Base-by-base conservation (phyloP, 2,888 invertebrate species). In the Cheilosia pagana region DNA sequence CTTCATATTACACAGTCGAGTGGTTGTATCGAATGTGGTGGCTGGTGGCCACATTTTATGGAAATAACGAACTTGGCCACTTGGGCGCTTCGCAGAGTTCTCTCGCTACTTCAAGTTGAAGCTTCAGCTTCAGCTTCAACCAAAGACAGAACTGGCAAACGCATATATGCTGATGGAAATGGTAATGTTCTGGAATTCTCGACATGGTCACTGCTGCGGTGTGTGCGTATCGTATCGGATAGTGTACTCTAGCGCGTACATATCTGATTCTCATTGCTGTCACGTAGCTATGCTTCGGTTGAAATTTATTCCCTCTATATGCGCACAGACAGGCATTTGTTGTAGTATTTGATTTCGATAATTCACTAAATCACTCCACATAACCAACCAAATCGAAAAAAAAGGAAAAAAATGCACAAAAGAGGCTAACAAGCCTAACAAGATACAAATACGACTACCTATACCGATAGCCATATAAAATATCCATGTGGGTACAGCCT, bases 1-100 rank as follows among this genome's bases (percentile, higher is more conserved):
- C 85, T 85, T 85, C 76, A 75, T 75, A 85, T 85, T 85, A 85
- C 75, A 85, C 85, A 85, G 85, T 85, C 81, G 85, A 85, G 71
- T 85, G 81, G 71, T 60, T 76, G 67, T 85, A 76, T 85, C 85
- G 85, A 85, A 85, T 81, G 71, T 74, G 78, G 82, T 75, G 68
- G 75, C 23, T 2, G n/a, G n/a, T n/a, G n/a, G 28, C 67, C 75
- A 76, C 81, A 81, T 79, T 76, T 85, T 70, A 81, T 81, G 85
- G 71, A 75, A 71, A 81, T 81, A 79, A 74, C 83, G 74, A 83
- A 85, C 81, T 85, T 81, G 85, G 81, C 81, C 75, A 71, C 85
- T 78, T 78, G 77, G 71, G 77, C 77, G 71, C 78, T 85, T 81
- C 76, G 35, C 35, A 85, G 79, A 85, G 75, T 5, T 28, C 8